A percentile compares a stretch with the other conserved stretches of the same genome.
phyloP scores from a whole-genome alignment of 37 sponge, comb jelly and placozoan species.

The Mnemiopsis leidyi region DNA sequence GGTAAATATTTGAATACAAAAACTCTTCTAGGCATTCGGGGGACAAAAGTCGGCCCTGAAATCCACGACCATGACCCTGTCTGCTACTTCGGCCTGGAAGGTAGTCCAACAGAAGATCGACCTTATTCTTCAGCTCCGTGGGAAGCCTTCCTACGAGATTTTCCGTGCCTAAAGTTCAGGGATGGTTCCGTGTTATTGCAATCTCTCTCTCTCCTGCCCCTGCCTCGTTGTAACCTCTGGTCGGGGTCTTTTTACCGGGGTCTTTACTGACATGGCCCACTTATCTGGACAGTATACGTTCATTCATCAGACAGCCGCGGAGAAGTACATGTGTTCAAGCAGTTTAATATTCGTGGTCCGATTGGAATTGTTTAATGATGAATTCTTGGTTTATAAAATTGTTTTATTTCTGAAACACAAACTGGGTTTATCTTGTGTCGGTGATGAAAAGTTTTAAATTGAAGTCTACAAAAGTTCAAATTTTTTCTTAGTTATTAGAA shows the following conservation, averaged over 20 bases:
- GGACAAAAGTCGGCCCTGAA: constrained; percentile 5
- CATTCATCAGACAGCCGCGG: background rate
- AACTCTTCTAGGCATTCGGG: constrained; percentile 23
- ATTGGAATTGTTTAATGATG: background rate
- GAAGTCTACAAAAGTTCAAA: too few relatives aligned
- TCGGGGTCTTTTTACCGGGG: background rate
- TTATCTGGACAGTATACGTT: background rate
- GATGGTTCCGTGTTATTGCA: background rate
- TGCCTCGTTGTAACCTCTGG: background rate
- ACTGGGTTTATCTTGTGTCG: background rate
- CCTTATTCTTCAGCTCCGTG: constrained; percentile 11
- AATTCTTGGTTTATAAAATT: background rate
- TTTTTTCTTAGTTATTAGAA: too few relatives aligned
- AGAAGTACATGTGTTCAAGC: background rate
- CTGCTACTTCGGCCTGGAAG: constrained; percentile 15
- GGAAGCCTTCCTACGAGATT: constrained; percentile 40
- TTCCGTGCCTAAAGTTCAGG: background rate
- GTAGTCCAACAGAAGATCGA: constrained; percentile 49
- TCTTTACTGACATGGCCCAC: background rate
- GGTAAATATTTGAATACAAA: too few relatives aligned
- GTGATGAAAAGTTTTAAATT: too few relatives aligned
- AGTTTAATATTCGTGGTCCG: background rate
- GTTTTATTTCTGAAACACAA: background rate
- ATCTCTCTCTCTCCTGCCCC: background rate
- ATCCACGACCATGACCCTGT: background rate